Conservation (phyloP, 2,888 invertebrate species). For the Suillia variegata region DNA sequence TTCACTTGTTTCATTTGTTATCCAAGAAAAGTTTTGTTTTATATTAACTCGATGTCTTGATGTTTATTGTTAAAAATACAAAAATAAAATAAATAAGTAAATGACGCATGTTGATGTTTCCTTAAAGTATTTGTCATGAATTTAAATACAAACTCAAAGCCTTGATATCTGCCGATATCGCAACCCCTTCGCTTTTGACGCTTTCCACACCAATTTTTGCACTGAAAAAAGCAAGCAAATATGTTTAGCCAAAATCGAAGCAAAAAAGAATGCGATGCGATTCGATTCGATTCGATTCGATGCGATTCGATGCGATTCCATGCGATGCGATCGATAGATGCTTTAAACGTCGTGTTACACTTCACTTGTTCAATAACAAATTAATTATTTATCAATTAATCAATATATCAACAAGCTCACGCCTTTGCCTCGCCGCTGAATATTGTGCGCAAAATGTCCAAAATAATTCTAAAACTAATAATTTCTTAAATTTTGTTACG, state of each 20-base stretch:
- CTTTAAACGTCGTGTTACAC: conserved; percentile 37
- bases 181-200: conserved; percentile 44
- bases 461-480: too few relatives aligned
- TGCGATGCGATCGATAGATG: too few relatives aligned
- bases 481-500: conserved; percentile 9
- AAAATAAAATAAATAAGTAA: conserved; percentile 25
- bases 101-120: conserved; percentile 52
- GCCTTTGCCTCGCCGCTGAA: too few relatives aligned
- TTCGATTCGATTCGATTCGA: too few relatives aligned
- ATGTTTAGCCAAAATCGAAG: conserved; percentile 34
- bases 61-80: conserved; percentile 15
- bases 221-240: conserved; percentile 31
- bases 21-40: conserved; percentile 1
- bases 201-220: conserved; percentile 43
- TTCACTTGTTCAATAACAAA: conserved; percentile 26
- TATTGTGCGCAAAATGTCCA: too few relatives aligned
- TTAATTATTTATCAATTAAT: too few relatives aligned
- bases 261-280: conserved; percentile 33
- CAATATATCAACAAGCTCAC: too few relatives aligned
- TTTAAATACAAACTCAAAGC: conserved; percentile 7
- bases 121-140: conserved; percentile 34
- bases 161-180: conserved; percentile 23
- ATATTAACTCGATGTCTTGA: conserved; percentile 1
- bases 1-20: background rate
- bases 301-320: too few relatives aligned